Conservation (phyloP, 2,888 invertebrate genomes). For the Lasioglossum morio region DNA sequence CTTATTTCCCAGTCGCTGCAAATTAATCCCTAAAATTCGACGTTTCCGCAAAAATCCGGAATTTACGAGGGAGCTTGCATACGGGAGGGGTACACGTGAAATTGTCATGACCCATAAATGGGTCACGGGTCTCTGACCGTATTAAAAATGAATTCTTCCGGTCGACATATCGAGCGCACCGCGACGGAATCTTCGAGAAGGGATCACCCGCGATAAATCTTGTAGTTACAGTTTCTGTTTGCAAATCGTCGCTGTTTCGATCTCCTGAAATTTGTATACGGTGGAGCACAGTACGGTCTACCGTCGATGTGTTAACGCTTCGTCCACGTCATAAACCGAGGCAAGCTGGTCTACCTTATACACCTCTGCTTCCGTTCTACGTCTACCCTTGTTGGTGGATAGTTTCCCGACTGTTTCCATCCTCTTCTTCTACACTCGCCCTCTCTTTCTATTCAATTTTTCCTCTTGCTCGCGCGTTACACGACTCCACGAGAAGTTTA, state of each 20-base stretch:
- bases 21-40: background rate
- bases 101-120: background rate
- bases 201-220: background rate
- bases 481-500: background rate
- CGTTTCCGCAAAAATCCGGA: background rate
- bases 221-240: background rate
- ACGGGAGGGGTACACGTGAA: background rate
- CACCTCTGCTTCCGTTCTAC: background rate
- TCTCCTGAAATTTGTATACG: background rate
- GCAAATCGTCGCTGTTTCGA: background rate
- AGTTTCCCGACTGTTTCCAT: background rate
- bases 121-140: background rate
- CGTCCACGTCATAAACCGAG: conserved; percentile 1
- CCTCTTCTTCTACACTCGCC: background rate
- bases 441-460: background rate
- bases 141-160: background rate
- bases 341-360: background rate
- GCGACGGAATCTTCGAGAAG: background rate
- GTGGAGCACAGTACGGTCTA: background rate
- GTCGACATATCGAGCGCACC: background rate
- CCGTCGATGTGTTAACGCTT: background rate
- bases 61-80: background rate
- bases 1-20: background rate
- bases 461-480: background rate
- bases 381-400: background rate